Conservation (phyloP, 2,797 vertebrate genomes). For the Prunella strophiata region DNA sequence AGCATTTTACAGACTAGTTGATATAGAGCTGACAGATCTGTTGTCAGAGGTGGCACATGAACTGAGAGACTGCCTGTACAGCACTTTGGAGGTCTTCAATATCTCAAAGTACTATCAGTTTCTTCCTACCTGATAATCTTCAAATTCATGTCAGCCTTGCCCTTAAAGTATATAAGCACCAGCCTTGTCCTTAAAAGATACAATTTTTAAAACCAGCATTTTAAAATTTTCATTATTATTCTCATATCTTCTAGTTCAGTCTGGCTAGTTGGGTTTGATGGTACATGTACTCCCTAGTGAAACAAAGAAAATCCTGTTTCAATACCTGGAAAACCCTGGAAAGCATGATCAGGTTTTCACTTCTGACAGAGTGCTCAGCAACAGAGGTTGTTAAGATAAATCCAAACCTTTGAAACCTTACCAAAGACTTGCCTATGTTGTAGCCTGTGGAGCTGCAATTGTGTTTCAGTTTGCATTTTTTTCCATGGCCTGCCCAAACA, state of each 20-base stretch:
- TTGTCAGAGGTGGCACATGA: not conserved
- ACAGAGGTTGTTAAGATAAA: not conserved
- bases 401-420: not conserved
- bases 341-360: not conserved
- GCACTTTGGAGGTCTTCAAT: not conserved
- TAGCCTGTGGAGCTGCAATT: not conserved
- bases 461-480: not conserved
- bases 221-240: not conserved
- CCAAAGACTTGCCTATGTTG: not conserved
- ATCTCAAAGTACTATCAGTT: not conserved
- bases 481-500: not conserved
- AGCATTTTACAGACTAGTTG: not conserved
- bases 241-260: not conserved
- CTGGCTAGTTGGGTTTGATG: not conserved
- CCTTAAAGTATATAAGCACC: not conserved
- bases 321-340: not conserved
- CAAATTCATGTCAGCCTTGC: not conserved
- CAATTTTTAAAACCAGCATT: not conserved
- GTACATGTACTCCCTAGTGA: not conserved
- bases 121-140: not conserved
- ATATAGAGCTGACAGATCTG: not conserved
- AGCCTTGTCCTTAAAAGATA: not conserved
- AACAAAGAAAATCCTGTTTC: not conserved
- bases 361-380: not conserved
- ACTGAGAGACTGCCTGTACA: not conserved